phyloP scores from a whole-genome alignment of 2,113 vertebrate genomes.

The Hippocampus barbouri region DNA sequence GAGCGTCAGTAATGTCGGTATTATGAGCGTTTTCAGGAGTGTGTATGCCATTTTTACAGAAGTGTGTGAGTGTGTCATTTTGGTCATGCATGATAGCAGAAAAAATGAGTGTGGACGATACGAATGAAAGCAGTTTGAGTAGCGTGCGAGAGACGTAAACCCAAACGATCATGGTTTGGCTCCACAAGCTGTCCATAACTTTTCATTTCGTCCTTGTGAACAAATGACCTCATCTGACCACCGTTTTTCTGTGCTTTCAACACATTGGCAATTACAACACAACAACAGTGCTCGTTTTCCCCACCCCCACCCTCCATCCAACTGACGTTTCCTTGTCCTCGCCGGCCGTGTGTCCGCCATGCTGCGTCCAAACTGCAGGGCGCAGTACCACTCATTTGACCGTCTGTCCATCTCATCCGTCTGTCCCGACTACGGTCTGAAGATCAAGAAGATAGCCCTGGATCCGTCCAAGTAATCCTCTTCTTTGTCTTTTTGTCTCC shows the following conservation, averaged over 20 bases:
- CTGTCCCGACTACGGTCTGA: slow-evolving; percentile 77
- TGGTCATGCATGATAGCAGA: too few species aligned
- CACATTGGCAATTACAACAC: slow-evolving; percentile 14
- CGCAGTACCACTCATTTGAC: slow-evolving; percentile 75
- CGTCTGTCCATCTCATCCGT: slow-evolving; percentile 78
- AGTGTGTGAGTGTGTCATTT: too few species aligned
- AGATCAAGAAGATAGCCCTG: slow-evolving; percentile 76
- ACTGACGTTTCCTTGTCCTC: slow-evolving; percentile 39
- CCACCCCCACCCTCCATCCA: slow-evolving; percentile 13
- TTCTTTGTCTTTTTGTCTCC: slow-evolving; percentile 12
- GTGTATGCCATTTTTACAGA: too few species aligned
- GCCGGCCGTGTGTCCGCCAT: slow-evolving; percentile 36
- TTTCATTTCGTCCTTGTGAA: not conserved
- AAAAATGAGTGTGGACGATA: too few species aligned
- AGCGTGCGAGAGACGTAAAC: too few species aligned
- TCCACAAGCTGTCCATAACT: not conserved
- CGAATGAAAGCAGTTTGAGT: too few species aligned
- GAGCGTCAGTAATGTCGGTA: too few species aligned
- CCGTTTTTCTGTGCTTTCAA: not conserved
- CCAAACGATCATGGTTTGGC: not conserved
- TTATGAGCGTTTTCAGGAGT: too few species aligned
- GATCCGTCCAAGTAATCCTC: slow-evolving; percentile 77
- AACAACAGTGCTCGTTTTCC: slow-evolving; percentile 15
- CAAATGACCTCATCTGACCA: not conserved
- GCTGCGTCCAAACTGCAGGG: slow-evolving; percentile 61